Evolutionary conservation across 2,797 vertebrate genomes (phyloP), one percentile per base, ranked within the genome.

Genomic region (Cyclura pinguis): DNA sequence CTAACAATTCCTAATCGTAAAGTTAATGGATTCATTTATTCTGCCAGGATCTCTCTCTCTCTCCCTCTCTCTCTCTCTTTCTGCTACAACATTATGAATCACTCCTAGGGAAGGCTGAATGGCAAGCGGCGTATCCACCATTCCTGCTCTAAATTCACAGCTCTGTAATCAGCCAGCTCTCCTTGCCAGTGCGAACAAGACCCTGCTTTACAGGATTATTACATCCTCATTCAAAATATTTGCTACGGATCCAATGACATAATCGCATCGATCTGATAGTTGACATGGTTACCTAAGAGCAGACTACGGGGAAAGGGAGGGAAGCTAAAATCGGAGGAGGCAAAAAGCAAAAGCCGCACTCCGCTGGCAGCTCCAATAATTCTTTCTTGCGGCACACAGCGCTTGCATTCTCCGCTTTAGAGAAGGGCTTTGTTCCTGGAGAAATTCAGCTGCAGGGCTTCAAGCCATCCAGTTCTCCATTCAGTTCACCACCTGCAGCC

Each of bases 371-470:
- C 69, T 0, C 0, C 93, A 89, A 62, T 93, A 88, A 97, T 97
- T 92, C 86, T 96, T 96, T 94, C 95, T 12, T 3, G 84, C 81
- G 78, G 89, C 92, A 86, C 89, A 86, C 80, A 1, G 91, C 22
- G 90, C 94, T 92, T 93, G 96, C 18, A 94, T 95, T 95, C 93
- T 8, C 90, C 59, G 38, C 93, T 74, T 67, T 73, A 93, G 96
- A 95, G 94, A 6, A 86, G 93, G 93, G 18, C 13, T 83, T 93
- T 67, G 38, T 77, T 32, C 35, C 67, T 80, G 29, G 29, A 32
- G 67, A 69, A 32, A 13, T 18, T 69, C 67, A 69, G 67, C 67
- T 89, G 84, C 38, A 3, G 76, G 38, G 47, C 0, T 13, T 0
- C 0, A 47, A 47, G 69, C n/a, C 57, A 35, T 6, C n/a, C 35